Evolutionary conservation across 2,113 vertebrate genomes (phyloP).

Genomic region (Corydoras maculifer): DNA sequence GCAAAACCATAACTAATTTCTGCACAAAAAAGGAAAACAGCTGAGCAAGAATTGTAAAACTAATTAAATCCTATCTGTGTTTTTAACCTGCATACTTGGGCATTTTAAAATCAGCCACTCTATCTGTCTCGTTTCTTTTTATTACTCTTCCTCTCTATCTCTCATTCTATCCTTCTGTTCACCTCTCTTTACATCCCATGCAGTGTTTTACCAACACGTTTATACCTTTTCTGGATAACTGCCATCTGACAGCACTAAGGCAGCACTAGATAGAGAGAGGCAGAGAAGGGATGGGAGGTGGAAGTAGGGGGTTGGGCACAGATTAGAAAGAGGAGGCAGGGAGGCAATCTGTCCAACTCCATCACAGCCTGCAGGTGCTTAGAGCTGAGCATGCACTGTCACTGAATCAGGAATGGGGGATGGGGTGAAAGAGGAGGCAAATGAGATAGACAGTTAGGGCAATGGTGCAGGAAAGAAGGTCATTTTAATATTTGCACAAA

Average conservation of each 20-base stretch:
- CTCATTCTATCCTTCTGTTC: slow-evolving; percentile 25
- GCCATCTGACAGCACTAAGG: slow-evolving; percentile 8
- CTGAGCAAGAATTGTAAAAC: too few species aligned
- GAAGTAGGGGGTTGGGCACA: background rate
- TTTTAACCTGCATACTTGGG: too few species aligned
- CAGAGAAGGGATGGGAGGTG: background rate
- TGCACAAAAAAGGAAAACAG: too few species aligned
- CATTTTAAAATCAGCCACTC: too few species aligned
- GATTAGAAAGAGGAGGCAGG: slow-evolving; percentile 31
- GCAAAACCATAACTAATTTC: too few species aligned
- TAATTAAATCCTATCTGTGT: too few species aligned
- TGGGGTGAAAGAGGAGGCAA: slow-evolving; percentile 20
- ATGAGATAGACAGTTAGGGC: slow-evolving; percentile 4
- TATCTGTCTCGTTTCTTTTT: too few species aligned
- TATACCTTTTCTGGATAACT: slow-evolving; percentile 9
- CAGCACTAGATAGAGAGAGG: slow-evolving; percentile 1
- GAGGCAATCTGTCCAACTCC: slow-evolving; percentile 27
- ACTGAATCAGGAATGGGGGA: slow-evolving; percentile 28
- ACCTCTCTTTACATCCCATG: background rate
- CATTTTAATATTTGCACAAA: background rate
- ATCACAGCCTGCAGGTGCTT: slow-evolving; percentile 25
- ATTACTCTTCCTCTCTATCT: background rate
- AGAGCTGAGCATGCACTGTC: background rate
- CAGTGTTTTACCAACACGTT: background rate
- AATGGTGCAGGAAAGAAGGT: slow-evolving; percentile 15